phyloP scores from a whole-genome alignment of 2,113 vertebrate genomes.

The Tragelaphus buxtoni region DNA sequence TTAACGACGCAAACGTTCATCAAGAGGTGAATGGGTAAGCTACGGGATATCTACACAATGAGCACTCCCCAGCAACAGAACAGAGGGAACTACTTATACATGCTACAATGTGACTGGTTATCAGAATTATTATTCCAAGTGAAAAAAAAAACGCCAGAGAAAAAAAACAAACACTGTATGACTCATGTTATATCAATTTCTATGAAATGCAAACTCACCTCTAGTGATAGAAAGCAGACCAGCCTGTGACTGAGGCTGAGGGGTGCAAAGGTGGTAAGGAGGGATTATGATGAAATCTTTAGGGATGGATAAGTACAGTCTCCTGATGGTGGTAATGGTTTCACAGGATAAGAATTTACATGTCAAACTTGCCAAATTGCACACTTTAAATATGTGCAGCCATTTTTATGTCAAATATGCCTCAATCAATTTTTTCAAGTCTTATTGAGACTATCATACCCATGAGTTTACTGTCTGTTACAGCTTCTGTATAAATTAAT shows the following conservation, averaged over 20 bases:
- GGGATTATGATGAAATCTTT: rapidly evolving
- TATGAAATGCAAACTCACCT: neutral
- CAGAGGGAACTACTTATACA: rapidly evolving
- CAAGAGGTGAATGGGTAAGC: rapidly evolving
- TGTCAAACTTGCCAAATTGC: neutral
- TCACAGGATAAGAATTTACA: neutral
- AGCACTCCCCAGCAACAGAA: rapidly evolving
- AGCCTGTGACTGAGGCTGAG: neutral
- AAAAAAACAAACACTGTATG: rapidly evolving
- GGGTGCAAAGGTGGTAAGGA: rapidly evolving
- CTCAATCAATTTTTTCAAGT: neutral
- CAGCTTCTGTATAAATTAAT: neutral
- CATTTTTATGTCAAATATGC: neutral
- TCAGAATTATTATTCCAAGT: neutral
- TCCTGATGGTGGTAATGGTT: too few species aligned
- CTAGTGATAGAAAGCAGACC: neutral
- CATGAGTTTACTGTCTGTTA: rapidly evolving
- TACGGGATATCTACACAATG: rapidly evolving
- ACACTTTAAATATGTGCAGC: too few species aligned
- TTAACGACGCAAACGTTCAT: rapidly evolving
- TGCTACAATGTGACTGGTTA: rapidly evolving
- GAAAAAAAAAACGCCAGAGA: too few species aligned
- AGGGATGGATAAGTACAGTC: rapidly evolving
- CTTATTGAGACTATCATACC: too few species aligned
- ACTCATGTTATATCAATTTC: rapidly evolving